Conservation (phyloP, 2,888 invertebrate genomes). For the Hipparchia semele region DNA sequence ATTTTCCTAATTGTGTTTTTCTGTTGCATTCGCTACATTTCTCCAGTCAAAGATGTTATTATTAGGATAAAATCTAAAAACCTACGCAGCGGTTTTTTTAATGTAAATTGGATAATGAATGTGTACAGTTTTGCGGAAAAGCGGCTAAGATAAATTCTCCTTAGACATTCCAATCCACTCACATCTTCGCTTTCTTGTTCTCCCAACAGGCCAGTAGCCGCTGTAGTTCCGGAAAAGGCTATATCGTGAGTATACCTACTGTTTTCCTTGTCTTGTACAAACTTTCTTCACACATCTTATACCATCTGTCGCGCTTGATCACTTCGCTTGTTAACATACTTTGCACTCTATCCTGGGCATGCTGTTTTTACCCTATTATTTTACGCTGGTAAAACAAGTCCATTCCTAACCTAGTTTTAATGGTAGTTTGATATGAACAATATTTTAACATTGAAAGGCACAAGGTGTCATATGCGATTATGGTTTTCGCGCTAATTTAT, state of each 20-base stretch:
- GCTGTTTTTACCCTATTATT: conserved; percentile 3
- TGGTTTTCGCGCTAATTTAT: neutral
- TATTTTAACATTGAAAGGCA: neutral
- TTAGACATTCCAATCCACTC: conserved; percentile 67
- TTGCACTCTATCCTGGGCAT: conserved; percentile 17
- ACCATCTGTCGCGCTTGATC: conserved; percentile 30
- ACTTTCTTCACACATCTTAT: conserved; percentile 31
- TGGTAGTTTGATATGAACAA: conserved; percentile 1
- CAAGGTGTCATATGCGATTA: neutral
- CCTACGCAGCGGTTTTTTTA: conserved; percentile 20
- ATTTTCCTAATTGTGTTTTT: conserved; percentile 26
- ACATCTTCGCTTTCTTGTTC: conserved; percentile 83
- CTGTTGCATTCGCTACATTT: conserved; percentile 21
- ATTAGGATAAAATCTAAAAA: conserved; percentile 17
- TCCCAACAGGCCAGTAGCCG: conserved; percentile 93
- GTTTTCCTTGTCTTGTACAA: conserved; percentile 62
- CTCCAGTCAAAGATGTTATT: conserved; percentile 11
- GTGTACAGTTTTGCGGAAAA: conserved; percentile 14
- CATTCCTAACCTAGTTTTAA: conserved; percentile 9
- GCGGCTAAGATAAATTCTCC: conserved; percentile 31
- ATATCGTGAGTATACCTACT: conserved; percentile 92
- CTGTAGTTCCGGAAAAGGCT: conserved; percentile 96
- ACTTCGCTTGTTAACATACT: conserved; percentile 45
- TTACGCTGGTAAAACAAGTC: neutral
- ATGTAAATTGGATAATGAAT: conserved; percentile 20